Evolutionary conservation across 2,113 vertebrate species (phyloP).

Genomic region (Phainopepla nitens): DNA sequence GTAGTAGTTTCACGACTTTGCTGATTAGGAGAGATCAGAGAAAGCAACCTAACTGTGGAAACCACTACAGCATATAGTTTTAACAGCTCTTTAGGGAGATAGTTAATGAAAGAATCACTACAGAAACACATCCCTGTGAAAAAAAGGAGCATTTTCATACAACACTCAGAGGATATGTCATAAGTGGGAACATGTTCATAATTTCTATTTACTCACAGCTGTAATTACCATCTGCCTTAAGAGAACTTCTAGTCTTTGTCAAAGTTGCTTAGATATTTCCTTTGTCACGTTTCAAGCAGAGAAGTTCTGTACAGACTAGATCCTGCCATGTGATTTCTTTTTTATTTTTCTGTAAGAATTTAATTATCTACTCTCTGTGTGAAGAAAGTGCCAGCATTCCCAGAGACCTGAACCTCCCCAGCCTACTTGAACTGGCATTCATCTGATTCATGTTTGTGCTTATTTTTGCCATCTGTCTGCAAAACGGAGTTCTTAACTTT

Average conservation of each 20-base stretch:
- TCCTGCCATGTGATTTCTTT: conserved; percentile 31
- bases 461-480: conserved; percentile 57
- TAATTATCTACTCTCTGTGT: conserved; percentile 52
- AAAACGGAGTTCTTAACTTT: conserved; percentile 5
- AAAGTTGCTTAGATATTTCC: conserved; percentile 51
- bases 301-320: conserved; percentile 24
- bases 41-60: conserved; percentile 65
- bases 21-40: conserved; percentile 75
- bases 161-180: conserved; percentile 56
- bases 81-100: conserved; percentile 75
- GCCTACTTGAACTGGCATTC: conserved; percentile 38
- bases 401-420: background rate
- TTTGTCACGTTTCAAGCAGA: conserved; percentile 33
- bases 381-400: conserved; percentile 11
- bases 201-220: conserved; percentile 70
- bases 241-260: conserved; percentile 46
- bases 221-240: conserved; percentile 67
- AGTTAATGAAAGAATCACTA: conserved; percentile 74
- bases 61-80: conserved; percentile 60
- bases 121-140: conserved; percentile 60
- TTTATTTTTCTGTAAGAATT: conserved; percentile 31
- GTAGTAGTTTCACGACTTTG: conserved; percentile 60
- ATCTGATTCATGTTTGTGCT: conserved; percentile 37
- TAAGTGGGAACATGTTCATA: conserved; percentile 63
- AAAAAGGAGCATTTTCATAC: conserved; percentile 50